A percentile compares a stretch with the other conserved stretches of the same genome.
These are phyloP conservation scores for Ammodramus savannarum DNA, from an alignment of 2,113 vertebrate species.

Conservation along the genomic window DNA sequence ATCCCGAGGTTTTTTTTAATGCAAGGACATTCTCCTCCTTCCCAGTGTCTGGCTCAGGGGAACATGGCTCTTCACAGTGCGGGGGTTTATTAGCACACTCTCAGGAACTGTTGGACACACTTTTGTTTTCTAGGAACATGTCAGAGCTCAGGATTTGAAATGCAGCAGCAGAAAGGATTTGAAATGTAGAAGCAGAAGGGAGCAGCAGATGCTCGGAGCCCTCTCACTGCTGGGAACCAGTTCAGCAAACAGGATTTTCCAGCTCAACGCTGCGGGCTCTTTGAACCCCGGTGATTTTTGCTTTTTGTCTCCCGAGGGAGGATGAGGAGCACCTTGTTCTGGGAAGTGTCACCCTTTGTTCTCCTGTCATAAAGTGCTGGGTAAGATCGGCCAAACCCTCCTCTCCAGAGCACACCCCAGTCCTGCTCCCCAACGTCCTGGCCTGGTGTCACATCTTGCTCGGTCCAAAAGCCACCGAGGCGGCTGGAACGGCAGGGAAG, in stretches of 20 bases:
- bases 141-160: background rate
- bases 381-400: background rate
- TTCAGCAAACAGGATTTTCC: background rate
- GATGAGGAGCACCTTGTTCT: background rate
- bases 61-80: fast-evolving
- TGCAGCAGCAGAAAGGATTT: background rate
- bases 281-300: background rate
- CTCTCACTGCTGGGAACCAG: background rate
- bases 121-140: background rate
- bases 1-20: background rate
- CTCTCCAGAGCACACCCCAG: background rate
- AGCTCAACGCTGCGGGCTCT: background rate
- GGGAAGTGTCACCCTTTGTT: background rate
- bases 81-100: background rate
- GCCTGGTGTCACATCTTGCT: background rate
- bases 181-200: background rate
- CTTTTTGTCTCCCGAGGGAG: background rate
- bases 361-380: background rate
- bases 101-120: background rate
- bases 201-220: background rate
- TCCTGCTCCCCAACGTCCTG: background rate
- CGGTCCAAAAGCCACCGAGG: background rate
- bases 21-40: background rate
- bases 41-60: no score
- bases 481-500: no score